Conservation (phyloP, 2,888 invertebrate species). For the Dynastes maya region DNA sequence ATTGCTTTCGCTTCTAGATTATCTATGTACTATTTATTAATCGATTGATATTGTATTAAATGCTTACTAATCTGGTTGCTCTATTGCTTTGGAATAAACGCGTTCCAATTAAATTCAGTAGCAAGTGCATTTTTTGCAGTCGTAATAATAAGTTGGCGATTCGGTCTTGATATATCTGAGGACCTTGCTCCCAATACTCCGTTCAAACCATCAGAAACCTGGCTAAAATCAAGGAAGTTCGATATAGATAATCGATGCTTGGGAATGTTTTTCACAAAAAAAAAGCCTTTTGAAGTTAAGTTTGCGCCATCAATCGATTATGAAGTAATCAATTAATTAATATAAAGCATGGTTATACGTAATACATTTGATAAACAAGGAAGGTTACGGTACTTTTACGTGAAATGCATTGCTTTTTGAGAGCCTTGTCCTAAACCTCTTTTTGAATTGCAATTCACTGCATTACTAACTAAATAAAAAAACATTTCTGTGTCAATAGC, state of each 20-base stretch:
- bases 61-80: neutral
- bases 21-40: no score
- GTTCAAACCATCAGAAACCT: neutral
- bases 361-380: neutral
- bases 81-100: neutral
- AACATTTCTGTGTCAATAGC: conserved; percentile 1
- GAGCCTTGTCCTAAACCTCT: conserved; percentile 24
- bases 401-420: neutral
- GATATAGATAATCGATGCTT: neutral
- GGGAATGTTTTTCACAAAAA: no score
- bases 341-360: no score
- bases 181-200: conserved; percentile 41
- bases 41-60: neutral
- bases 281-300: no score
- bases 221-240: conserved; percentile 45
- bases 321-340: neutral
- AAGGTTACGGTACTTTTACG: conserved; percentile 14
- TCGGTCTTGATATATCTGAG: conserved; percentile 26
- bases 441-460: neutral
- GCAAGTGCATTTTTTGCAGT: conserved; percentile 44
- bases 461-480: neutral
- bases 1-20: conserved; percentile 19
- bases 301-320: neutral
- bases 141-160: conserved; percentile 22
- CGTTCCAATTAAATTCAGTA: conserved; percentile 38